Base-by-base conservation (phyloP, 64 coral and sea anemone genomes). In the Platygyra sinensis region DNA sequence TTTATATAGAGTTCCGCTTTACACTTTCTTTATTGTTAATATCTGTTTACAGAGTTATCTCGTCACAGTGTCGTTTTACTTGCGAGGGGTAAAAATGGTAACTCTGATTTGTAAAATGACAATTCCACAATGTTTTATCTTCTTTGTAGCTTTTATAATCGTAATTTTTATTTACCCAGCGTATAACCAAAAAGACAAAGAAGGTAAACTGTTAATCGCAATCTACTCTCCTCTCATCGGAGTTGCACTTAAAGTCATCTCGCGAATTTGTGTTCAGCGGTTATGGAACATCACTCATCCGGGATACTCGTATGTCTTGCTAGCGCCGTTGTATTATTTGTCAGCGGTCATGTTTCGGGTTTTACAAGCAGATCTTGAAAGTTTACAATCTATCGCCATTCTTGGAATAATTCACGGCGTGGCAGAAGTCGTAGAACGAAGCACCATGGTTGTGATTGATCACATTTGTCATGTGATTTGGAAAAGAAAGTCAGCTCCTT, bases 281-380 rank as follows among this genome's bases (percentile, higher is more conserved):
- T 78, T 78, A n/a, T 52, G 22, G 76, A 78, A 78, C 10, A 78
- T 78, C 24, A 54, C 49, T 28, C 76, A 78, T 78, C 76, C 76
- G 49, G 76, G 76, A 78, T 78, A 55, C 27, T 78, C 76, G 2
- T 78, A 52, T 15, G 49, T 78, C 49, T 14, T 78, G 27, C 27
- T 78, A 28, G 76, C 49, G 76, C 76, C 76, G 10, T 12, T 54
- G 22, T 78, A 78, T 54, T 78, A 54, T 25, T 22, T 33, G 2
- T 18, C 20, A 76, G 74, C 74, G 74, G 38, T 76, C 19, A 46
- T 38, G 74, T 42, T 38, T 25, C 76, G 76, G 2, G 46, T 78
- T n/a, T 27, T 78, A 28, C 76, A 78, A 18, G 32, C 33, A 33
- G 76, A 78, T 0, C 76, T 78, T 52, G 76, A 78, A 20, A 39